A percentile compares a stretch with the other conserved stretches of the same genome.
Evolutionary conservation across 2,113 vertebrate genomes (phyloP).

Genomic region (Australoheros scitulus): DNA sequence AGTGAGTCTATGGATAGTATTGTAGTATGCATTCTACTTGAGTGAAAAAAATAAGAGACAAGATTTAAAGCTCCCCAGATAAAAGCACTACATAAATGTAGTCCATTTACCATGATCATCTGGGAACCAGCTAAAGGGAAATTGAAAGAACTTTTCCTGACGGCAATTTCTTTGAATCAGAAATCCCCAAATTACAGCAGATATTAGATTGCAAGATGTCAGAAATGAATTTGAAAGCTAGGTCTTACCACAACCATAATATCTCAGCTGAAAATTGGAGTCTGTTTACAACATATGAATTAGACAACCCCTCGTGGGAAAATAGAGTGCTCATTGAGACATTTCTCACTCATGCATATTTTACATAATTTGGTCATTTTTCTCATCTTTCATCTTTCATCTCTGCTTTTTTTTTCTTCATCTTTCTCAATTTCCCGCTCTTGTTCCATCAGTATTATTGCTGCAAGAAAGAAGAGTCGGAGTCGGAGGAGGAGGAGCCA

Average conservation of each 20-base stretch:
- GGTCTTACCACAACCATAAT: not conserved
- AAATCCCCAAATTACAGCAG: constrained; percentile 21
- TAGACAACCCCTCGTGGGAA: not conserved
- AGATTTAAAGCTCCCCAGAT: not conserved
- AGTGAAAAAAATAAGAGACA: not conserved
- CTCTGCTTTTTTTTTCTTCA: not conserved
- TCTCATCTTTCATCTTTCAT: not conserved
- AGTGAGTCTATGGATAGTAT: not conserved
- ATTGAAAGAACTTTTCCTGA: not conserved
- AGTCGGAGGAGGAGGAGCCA: constrained; percentile 98
- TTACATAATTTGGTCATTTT: not conserved
- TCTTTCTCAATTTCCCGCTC: not conserved
- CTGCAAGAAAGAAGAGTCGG: constrained; percentile 92
- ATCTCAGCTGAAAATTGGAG: constrained; percentile 14
- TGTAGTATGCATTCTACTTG: not conserved
- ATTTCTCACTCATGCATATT: not conserved
- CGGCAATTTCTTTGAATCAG: constrained; percentile 2
- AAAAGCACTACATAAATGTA: constrained; percentile 1
- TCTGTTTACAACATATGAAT: not conserved
- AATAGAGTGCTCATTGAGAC: not conserved
- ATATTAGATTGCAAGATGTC: constrained; percentile 8
- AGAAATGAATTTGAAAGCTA: constrained; percentile 21
- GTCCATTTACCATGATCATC: not conserved
- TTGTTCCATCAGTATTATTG: constrained; percentile 90
- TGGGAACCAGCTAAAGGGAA: not conserved